phyloP scores from a whole-genome alignment of 2,888 invertebrate species.

The Drosophila dives region DNA sequence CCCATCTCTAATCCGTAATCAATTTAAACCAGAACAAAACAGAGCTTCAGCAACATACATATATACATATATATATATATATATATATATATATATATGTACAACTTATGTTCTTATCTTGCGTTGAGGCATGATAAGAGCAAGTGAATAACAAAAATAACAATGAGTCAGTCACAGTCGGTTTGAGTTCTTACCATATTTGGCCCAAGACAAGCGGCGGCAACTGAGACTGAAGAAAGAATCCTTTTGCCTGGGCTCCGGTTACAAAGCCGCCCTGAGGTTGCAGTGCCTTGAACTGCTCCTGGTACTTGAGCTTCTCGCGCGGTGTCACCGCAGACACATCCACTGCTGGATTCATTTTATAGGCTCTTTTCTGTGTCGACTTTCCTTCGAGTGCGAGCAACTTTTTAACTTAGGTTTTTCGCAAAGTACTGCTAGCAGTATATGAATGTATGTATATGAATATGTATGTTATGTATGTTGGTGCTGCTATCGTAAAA shows the following conservation, averaged over 20 bases:
- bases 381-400: conserved; percentile 28
- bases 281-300: conserved; percentile 95
- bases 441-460: conserved; percentile 5
- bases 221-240: conserved; percentile 96
- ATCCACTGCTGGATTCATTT: conserved; percentile 87
- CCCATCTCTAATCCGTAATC: conserved; percentile 28
- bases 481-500: conserved; percentile 14
- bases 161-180: conserved; percentile 21
- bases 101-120: conserved; percentile 39
- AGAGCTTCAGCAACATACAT: conserved; percentile 28
- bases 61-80: not conserved
- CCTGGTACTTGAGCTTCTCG: conserved; percentile 94
- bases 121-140: conserved; percentile 31
- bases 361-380: conserved; percentile 27
- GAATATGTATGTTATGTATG: conserved; percentile 13
- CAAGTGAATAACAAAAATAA: conserved; percentile 17
- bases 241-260: conserved; percentile 96
- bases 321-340: conserved; percentile 95
- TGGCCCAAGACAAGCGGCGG: conserved; percentile 95
- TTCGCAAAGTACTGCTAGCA: conserved; percentile 27
- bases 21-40: conserved; percentile 26
- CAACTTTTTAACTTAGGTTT: conserved; percentile 9
- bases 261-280: conserved; percentile 95
- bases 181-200: conserved; percentile 91
- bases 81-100: conserved; percentile 3